Base-by-base conservation (phyloP, 2,888 invertebrate species). In the Ptilodon capucinus region DNA sequence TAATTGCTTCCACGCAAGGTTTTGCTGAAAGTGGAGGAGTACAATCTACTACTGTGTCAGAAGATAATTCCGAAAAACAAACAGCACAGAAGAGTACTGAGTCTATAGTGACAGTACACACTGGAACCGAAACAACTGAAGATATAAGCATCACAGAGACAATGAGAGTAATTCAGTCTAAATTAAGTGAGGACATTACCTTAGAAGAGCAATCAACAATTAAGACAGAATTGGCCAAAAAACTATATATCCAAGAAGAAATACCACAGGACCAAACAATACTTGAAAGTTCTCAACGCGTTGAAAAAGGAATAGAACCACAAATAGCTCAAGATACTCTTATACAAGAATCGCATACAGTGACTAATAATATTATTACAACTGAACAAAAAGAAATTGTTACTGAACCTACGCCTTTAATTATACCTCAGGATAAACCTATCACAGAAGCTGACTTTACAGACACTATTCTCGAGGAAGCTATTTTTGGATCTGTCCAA, bases 401-500 rank as follows among this genome's bases (percentile, higher is more conserved):
- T 9, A 13, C 14, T 30, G 23, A 39, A 11, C 17, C 18, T 16
- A 17, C 11, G 9, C 23, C 34, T 18, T 14, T 38, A n/a, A 38
- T n/a, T 13, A 18, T 36, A 14, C 13, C 19, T 3, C 19, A 41
- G 32, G 6, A 16, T 19, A 49, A 44, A 38, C 19, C 14, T 13
- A 43, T 63, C 7, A 59, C 58, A n/a, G 71, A 76, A 65, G 65
- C 62, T 42, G 67, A 74, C 40, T 64, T 75, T 18, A 68, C 74
- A 9, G 69, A 75, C 7, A 38, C 19, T 18, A 59, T 79, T 41
- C 48, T 88, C 11, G 93, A 93, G 76, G 90, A 92, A 79, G 92
- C 88, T 2, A 92, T 94, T 57, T 94, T 94, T 71, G 93, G 93
- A 36, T 94, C 93, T 8, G 92, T 94, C 9, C 92, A 93, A 84